Conservation (phyloP, 2,113 vertebrate species). For the Syngnathoides biaculeatus region DNA sequence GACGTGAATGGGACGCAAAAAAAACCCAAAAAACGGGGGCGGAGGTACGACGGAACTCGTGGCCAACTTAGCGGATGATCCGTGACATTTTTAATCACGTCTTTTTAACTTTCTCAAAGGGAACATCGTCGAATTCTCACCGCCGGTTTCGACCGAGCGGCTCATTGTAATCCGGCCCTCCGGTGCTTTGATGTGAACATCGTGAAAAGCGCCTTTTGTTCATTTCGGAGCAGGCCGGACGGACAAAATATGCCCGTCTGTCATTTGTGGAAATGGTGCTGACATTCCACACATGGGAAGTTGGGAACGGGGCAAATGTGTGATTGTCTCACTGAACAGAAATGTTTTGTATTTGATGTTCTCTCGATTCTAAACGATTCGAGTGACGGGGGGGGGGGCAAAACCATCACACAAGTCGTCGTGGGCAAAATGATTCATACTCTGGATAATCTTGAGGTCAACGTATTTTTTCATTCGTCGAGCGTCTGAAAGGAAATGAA, state of each 20-base stretch:
- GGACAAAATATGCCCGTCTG: slow-evolving; percentile 32
- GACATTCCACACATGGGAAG: slow-evolving; percentile 49
- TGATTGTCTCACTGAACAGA: not conserved
- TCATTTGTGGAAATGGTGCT: slow-evolving; percentile 31
- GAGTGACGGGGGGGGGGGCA: not conserved
- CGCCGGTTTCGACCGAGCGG: slow-evolving; percentile 48
- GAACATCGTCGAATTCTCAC: slow-evolving; percentile 58
- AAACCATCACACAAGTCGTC: not conserved
- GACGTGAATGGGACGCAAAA: not conserved
- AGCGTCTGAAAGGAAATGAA: too few species aligned
- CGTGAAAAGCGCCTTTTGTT: slow-evolving; percentile 53
- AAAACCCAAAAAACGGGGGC: not conserved
- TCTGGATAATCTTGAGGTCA: too few species aligned
- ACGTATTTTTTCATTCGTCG: too few species aligned
- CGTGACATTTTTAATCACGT: too few species aligned
- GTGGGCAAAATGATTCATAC: not conserved
- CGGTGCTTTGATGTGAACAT: slow-evolving; percentile 44
- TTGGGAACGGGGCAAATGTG: slow-evolving; percentile 12
- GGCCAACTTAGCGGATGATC: not conserved
- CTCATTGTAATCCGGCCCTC: slow-evolving; percentile 13
- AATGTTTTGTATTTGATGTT: not conserved
- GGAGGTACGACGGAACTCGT: not conserved
- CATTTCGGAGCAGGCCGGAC: slow-evolving; percentile 10
- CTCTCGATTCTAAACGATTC: not conserved
- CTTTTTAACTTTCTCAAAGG: slow-evolving; percentile 21